Evolutionary conservation across 2,888 invertebrate species (phyloP).

Genomic region (Adineta ricciae): DNA sequence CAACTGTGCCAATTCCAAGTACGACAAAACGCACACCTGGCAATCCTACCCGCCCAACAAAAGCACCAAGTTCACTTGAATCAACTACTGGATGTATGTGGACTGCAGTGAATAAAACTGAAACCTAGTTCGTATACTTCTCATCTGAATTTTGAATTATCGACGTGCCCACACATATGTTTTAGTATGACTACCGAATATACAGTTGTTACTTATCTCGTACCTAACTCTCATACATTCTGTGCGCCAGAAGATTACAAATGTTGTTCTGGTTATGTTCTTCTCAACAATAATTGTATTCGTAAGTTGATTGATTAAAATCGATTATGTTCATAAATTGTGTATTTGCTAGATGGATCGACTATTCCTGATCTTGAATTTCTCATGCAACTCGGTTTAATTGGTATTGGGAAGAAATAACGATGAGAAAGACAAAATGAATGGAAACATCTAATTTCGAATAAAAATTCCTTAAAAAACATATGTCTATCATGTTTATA

Average conservation of each 20-base stretch:
- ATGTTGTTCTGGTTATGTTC: not conserved
- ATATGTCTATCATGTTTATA: too few species aligned
- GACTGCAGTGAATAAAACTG: not conserved
- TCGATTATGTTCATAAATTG: not conserved
- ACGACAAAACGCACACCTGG: not conserved
- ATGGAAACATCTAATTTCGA: too few species aligned
- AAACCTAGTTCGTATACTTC: not conserved
- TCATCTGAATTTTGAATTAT: not conserved
- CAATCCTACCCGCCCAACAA: not conserved
- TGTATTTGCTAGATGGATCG: not conserved
- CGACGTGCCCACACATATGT: not conserved
- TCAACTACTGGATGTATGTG: not conserved
- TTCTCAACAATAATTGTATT: not conserved
- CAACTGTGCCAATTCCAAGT: not conserved
- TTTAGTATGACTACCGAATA: not conserved
- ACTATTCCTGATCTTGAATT: not conserved
- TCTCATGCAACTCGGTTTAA: not conserved
- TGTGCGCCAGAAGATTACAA: conserved; percentile 1
- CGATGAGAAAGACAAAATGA: not conserved
- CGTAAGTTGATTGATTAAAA: not conserved
- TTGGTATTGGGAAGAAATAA: conserved; percentile 17
- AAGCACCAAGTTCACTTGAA: too few species aligned
- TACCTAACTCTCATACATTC: not conserved
- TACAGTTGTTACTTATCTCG: not conserved
- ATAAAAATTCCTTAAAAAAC: not conserved